Evolutionary conservation across 2,113 vertebrate species (phyloP).

Genomic region (Saguinus midas): DNA sequence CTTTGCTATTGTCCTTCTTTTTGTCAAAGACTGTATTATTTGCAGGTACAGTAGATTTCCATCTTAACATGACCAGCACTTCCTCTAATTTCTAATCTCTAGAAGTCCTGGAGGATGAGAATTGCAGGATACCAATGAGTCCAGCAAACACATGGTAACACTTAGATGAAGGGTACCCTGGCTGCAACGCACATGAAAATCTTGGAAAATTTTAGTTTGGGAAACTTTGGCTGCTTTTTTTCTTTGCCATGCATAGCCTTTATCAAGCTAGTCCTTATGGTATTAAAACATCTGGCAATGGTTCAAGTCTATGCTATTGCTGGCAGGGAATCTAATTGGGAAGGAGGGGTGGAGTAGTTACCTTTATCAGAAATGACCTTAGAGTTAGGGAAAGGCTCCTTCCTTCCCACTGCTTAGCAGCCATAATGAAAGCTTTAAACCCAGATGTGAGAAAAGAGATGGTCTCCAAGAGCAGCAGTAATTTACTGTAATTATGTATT

Average conservation of each 20-base stretch:
- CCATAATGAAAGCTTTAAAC: conserved; percentile 49
- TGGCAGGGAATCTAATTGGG: conserved; percentile 62
- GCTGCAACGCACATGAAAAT: conserved; percentile 45
- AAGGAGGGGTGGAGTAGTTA: conserved; percentile 42
- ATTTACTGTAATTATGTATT: conserved; percentile 50
- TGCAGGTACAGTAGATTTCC: conserved; percentile 33
- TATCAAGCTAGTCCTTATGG: conserved; percentile 63
- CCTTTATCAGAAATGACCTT: conserved; percentile 71
- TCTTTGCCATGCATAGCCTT: conserved; percentile 55
- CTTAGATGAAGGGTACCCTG: conserved; percentile 49
- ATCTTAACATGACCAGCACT: conserved; percentile 13
- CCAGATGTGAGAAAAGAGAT: conserved; percentile 53
- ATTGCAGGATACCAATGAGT: conserved; percentile 22
- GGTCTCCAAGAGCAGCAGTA: conserved; percentile 54
- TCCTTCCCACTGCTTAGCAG: conserved; percentile 30
- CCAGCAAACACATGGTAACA: conserved; percentile 56
- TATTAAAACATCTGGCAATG: conserved; percentile 59
- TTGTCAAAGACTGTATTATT: conserved; percentile 43
- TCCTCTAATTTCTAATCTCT: conserved; percentile 57
- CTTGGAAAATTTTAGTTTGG: conserved; percentile 64
- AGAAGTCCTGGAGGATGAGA: conserved; percentile 40
- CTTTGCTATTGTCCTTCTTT: conserved; percentile 35
- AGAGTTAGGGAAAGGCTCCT: conserved; percentile 63
- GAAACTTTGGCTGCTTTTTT: conserved; percentile 15
- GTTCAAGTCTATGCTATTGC: conserved; percentile 59